These are phyloP conservation scores for Prinia subflava DNA, from an alignment of 2,113 vertebrate species.

Conservation along the genomic window DNA sequence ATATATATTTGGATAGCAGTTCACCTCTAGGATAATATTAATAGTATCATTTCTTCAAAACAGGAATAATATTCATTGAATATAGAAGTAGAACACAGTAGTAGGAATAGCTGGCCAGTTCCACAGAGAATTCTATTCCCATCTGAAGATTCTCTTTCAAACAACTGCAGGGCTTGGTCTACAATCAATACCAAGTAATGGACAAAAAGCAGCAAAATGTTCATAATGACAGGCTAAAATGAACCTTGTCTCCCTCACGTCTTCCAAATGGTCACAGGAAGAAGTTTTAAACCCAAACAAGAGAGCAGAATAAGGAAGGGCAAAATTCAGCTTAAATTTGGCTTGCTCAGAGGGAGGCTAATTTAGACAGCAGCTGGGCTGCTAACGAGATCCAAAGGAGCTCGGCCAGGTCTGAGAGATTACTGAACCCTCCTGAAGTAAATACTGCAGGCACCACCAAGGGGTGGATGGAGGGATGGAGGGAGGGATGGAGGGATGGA, in stretches of 20 bases:
- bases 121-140: not conserved
- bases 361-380: not conserved
- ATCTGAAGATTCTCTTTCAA: not conserved
- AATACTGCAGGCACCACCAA: not conserved
- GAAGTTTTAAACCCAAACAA: not conserved
- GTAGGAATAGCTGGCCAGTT: not conserved
- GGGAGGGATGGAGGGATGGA: too few relatives aligned
- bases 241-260: not conserved
- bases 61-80: not conserved
- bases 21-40: not conserved
- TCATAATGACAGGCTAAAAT: not conserved
- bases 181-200: not conserved
- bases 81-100: not conserved
- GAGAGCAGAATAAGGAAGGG: not conserved
- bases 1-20: not conserved
- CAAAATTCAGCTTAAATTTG: not conserved
- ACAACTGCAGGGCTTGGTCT: not conserved
- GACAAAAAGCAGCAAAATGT: not conserved
- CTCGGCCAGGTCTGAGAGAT: not conserved
- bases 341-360: not conserved
- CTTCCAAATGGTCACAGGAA: not conserved
- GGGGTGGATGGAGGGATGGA: not conserved
- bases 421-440: not conserved
- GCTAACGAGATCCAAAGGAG: not conserved
- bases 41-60: not conserved